Evolutionary conservation across 1,140 invertebrate species (phyloP), one percentile per base, ranked within the genome.

Genomic region (Pinna nobilis): DNA sequence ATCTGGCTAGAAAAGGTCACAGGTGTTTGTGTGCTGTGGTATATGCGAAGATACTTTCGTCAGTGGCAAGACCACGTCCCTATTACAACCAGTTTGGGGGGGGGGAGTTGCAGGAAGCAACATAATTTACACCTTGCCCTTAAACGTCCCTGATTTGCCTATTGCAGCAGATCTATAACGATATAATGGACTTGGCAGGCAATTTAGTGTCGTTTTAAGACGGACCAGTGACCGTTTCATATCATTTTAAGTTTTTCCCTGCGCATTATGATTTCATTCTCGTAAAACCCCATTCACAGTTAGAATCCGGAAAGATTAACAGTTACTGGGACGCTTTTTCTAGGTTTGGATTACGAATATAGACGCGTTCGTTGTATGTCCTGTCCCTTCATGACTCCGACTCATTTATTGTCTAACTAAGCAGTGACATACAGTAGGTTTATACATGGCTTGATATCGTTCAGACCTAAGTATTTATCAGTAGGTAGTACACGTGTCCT

Each of bases 201-300:
- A 28, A 28, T 28, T 20, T 28, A 25, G 59, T 37, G 0, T 63
- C 68, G 53, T 63, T 70, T 61, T 44, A 53, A 41, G 39, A 69
- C 53, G 66, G 53, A 51, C 50, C 47, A 37, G 68, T 70, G 41
- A 51, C 28, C 25, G n/a, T 51, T 30, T 61, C 68, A 70, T 47
- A 61, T 51, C 57, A 70, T 49, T 70, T 70, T 37, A 70, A 70
- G 33, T 50, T 61, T 23, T 61, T 51, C 68, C 57, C 25, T 61
- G 13, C 59, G 53, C 49, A 44, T 25, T 53, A 30, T 63, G 44
- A 70, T 70, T 47, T 49, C n/a, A 69, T 69, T 9, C 66, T 32
- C 9, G 44, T 69, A 7, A 59, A 20, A 33, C 50, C 67, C 13
- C 39, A 69, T 59, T 37, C 55, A 25, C 59, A 61, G 35, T 30